Evolutionary conservation across 1,140 invertebrate genomes (phyloP), one percentile per base, ranked within the genome.

Genomic region (Antheraea pernyi): DNA sequence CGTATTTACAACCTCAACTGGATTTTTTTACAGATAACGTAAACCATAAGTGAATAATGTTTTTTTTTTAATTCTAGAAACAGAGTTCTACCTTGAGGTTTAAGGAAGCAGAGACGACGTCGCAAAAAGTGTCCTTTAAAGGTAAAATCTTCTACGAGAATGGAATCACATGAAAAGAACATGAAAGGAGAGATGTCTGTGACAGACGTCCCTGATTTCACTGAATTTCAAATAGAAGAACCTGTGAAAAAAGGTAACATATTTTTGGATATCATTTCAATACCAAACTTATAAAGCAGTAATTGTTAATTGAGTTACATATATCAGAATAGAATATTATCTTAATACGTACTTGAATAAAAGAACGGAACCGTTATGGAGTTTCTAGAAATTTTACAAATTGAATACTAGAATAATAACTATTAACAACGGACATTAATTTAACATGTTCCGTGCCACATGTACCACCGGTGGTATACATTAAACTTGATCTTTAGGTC

Each of bases 101-200:
- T 76, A 18, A 11, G 82, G 78, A 76, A 77, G 22, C 70, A 82
- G 82, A 80, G 86, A 80, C 36, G 62, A 91, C 84, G 82, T 83
- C 82, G 68, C 71, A 69, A 79, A 91, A 91, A 89, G 89, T 91
- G 89, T 89, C 83, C 83, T 85, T 77, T 78, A 89, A 78, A 78
- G 82, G 71, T 73, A 88, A 86, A 79, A 79, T 79, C 48, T 67
- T 82, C 22, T 89, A 86, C 68, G 77, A 88, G 71, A 78, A 91
- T 91, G 89, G 89, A 86, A 88, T 91, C 87, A 91, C 89, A 83
- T 91, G 89, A 91, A 71, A 89, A 89, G 66, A 79, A 65, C 36
- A 68, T 4, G 13, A 53, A 48, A 68, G 65, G 72, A 69, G 37
- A 64, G 67, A 74, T 30, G 53, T 37, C 65, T 0, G 13, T 7